Base-by-base conservation (phyloP, 2,888 invertebrate genomes). In the Troilus luridus region DNA sequence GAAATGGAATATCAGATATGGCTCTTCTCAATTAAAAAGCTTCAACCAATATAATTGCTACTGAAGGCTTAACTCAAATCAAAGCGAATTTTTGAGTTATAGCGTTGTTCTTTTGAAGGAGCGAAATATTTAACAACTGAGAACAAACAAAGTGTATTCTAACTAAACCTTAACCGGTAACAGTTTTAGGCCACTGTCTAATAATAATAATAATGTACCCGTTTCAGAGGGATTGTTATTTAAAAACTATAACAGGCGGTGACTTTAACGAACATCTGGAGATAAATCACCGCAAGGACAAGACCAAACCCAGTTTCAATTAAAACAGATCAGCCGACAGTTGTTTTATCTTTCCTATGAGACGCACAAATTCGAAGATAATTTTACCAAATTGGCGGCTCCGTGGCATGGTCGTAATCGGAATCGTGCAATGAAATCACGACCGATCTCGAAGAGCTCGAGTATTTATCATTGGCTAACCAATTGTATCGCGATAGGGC, bases 361-460 rank as follows among this genome's bases (percentile, higher is more conserved):
- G 85, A 56, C 85, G 85, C 85, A 85, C 85, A 85, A 85, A 85
- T 85, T 58, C 85, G 11, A n/a, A 85, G 85, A 58, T 85, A 85
- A 85, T 85, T 85, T 85, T 85, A 56, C 85, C 85, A 58, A 85
- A 56, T 85, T 58, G 85, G 85, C 85, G 85, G 85, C 85, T 85
- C 85, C 85, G 56, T 21, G 85, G 56, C 8, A 85, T 56, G 41
- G 56, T 21, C 21, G 56, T 85, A 85, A 85, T 85, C 85, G 54
- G 85, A 85, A 85, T 85, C 85, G 85, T 85, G 85, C 56, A n/a
- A 19, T 10, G 85, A 85, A 85, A 85, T 85, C 85, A 85, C 85
- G 85, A 85, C 56, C 85, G 85, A 85, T 58, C 21, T 41, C 56
- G 11, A 21, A 17, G 24, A 5, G 21, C 85, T 12, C 5, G 21